These are phyloP conservation scores for Puffinus mauretanicus DNA, from an alignment of 2,113 vertebrate genomes.

Conservation along the genomic window DNA sequence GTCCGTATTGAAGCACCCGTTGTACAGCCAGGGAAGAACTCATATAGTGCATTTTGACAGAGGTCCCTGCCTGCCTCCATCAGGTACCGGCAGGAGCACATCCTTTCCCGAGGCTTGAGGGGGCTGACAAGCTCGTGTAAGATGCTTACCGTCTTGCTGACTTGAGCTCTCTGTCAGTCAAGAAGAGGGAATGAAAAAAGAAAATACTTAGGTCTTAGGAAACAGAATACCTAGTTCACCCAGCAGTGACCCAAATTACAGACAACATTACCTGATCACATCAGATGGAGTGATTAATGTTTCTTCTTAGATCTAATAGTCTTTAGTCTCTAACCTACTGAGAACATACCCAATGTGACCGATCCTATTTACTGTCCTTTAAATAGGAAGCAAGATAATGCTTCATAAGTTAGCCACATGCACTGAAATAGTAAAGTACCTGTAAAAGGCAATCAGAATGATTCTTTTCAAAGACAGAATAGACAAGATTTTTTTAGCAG, in stretches of 20 bases:
- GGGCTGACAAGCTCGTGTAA: neutral
- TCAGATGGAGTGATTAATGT: neutral
- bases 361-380: neutral
- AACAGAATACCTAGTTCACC: neutral
- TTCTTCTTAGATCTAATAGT: neutral
- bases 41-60: neutral
- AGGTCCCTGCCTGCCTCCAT: neutral
- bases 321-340: neutral
- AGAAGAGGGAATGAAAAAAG: neutral
- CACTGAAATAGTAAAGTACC: neutral
- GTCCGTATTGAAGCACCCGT: rapidly evolving
- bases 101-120: neutral
- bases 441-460: neutral
- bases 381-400: neutral
- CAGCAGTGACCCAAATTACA: neutral
- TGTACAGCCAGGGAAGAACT: neutral
- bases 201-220: neutral
- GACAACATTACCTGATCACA: neutral
- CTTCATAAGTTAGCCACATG: neutral
- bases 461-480: neutral
- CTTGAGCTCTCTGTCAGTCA: neutral
- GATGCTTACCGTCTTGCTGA: neutral
- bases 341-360: neutral
- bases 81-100: neutral
- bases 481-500: neutral